Conservation (phyloP, 2,888 invertebrate genomes). For the Agriotes lineatus region DNA sequence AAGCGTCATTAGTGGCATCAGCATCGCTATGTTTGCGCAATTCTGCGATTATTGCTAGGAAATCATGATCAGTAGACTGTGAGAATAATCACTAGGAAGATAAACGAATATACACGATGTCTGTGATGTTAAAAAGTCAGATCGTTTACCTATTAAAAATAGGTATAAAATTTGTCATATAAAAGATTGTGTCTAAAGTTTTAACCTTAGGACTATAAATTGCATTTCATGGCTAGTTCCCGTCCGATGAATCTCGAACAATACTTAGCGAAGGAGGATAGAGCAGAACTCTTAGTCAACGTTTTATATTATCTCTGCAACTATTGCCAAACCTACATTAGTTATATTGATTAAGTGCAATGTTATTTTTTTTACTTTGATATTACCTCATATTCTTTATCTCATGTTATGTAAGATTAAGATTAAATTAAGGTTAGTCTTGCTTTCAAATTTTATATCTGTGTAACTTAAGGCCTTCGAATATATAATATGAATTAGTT, state of each 20-base stretch:
- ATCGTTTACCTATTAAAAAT: slow-evolving; percentile 43
- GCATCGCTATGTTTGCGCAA: slow-evolving; percentile 35
- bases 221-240: slow-evolving; percentile 44
- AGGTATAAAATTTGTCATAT: slow-evolving; percentile 43
- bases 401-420: slow-evolving; percentile 45
- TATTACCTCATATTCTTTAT: slow-evolving; percentile 61
- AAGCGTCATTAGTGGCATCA: slow-evolving; percentile 8
- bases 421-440: slow-evolving; percentile 35
- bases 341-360: slow-evolving; percentile 60
- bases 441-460: slow-evolving; percentile 37
- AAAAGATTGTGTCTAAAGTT: slow-evolving; percentile 36
- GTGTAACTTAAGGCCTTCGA: slow-evolving; percentile 35
- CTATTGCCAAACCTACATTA: slow-evolving; percentile 62
- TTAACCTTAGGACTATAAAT: slow-evolving; percentile 38
- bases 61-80: slow-evolving; percentile 23
- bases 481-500: slow-evolving; percentile 37
- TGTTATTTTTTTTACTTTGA: slow-evolving; percentile 59
- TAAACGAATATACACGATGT: slow-evolving; percentile 36
- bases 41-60: slow-evolving; percentile 16
- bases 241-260: slow-evolving; percentile 43
- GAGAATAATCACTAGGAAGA: slow-evolving; percentile 31
- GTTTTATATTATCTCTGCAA: slow-evolving; percentile 46
- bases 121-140: slow-evolving; percentile 48
- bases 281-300: slow-evolving; percentile 43
- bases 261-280: slow-evolving; percentile 36